phyloP scores from a whole-genome alignment of 2,113 vertebrate species.

The Cyprinodon tularosa region DNA sequence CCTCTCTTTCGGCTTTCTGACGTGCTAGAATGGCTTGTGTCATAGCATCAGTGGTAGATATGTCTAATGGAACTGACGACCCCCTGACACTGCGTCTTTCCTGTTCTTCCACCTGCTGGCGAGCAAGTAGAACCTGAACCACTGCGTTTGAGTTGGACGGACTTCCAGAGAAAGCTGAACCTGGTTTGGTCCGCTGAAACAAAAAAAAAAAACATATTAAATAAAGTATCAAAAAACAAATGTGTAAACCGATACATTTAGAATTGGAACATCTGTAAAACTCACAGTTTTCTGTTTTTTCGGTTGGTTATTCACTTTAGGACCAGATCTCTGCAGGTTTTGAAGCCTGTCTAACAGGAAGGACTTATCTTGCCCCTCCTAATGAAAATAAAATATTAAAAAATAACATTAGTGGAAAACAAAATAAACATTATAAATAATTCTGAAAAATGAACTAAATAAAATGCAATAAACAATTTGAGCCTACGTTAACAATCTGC shows the following conservation, averaged over 20 bases:
- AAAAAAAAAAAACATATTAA: background rate
- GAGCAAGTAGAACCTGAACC: slow-evolving; percentile 57
- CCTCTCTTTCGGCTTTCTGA: slow-evolving; percentile 24
- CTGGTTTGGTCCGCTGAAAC: slow-evolving; percentile 34
- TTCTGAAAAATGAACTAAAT: background rate
- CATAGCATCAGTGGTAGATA: slow-evolving; percentile 37
- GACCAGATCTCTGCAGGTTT: slow-evolving; percentile 62
- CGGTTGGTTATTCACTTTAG: slow-evolving; percentile 30
- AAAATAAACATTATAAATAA: background rate
- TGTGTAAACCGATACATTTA: background rate
- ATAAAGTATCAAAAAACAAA: background rate
- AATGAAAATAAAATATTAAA: background rate
- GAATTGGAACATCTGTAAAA: background rate
- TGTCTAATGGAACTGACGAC: slow-evolving; percentile 47
- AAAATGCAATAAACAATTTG: background rate
- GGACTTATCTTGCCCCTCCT: slow-evolving; percentile 90
- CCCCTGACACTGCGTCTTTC: slow-evolving; percentile 18
- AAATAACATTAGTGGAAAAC: background rate
- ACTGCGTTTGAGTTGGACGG: slow-evolving; percentile 56
- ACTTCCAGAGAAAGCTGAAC: slow-evolving; percentile 10
- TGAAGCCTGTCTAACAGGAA: slow-evolving; percentile 84
- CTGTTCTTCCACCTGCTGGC: slow-evolving; percentile 51
- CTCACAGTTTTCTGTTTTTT: slow-evolving; percentile 59
- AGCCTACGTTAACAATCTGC: slow-evolving; percentile 91
- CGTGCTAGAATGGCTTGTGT: slow-evolving; percentile 49